A percentile compares a stretch with the other conserved stretches of the same genome.
phyloP scores from a whole-genome alignment of 1,140 invertebrate species.

The Cotesia chilonis region DNA sequence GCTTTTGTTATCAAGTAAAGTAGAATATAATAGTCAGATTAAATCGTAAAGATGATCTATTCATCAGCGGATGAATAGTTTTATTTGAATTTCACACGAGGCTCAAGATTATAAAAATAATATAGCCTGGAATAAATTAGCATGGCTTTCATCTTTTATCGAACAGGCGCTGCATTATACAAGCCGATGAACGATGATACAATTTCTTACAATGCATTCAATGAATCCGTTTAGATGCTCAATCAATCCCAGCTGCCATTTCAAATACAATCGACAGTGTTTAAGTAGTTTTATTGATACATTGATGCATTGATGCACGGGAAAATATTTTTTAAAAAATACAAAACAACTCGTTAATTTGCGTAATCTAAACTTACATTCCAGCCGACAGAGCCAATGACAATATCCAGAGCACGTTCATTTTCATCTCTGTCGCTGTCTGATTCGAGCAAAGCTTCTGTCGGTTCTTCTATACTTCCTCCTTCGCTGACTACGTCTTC shows the following conservation, averaged over 20 bases:
- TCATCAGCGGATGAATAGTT: conserved; percentile 1
- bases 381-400: conserved; percentile 71
- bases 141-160: conserved; percentile 8
- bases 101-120: neutral
- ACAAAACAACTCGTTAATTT: neutral
- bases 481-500: conserved; percentile 51
- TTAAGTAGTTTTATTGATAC: neutral
- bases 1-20: too few relatives aligned
- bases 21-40: too few relatives aligned
- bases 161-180: conserved; percentile 3
- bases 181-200: neutral
- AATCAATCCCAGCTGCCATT: neutral
- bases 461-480: conserved; percentile 55
- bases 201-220: conserved; percentile 8
- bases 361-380: conserved; percentile 72
- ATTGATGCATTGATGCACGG: neutral
- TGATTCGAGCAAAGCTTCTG: conserved; percentile 56
- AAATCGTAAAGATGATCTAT: neutral
- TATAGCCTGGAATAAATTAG: neutral
- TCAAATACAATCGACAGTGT: neutral
- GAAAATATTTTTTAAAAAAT: conserved; percentile 10
- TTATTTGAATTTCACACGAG: neutral
- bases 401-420: conserved; percentile 61
- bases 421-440: conserved; percentile 70
- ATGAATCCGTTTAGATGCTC: neutral